A percentile compares a stretch with the other conserved stretches of the same genome.
Conservation (phyloP, 2,797 vertebrate species). For the Parotocinclus haroldoi region DNA sequence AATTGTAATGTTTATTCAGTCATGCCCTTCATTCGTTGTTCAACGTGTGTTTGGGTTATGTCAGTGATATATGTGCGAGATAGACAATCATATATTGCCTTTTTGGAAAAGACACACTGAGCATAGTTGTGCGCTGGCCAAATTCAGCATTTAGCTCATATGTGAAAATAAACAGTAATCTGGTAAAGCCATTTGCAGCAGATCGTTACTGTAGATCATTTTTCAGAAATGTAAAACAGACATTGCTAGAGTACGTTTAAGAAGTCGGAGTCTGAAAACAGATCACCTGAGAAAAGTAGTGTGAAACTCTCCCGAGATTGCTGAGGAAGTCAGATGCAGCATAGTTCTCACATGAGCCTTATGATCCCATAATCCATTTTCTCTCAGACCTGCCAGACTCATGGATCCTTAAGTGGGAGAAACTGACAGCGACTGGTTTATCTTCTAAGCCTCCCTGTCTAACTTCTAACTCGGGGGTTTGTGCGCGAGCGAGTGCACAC, state of each 20-base stretch:
- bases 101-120: background rate
- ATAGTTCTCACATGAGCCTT: conserved; percentile 36
- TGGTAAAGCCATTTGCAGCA: conserved; percentile 12
- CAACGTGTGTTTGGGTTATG: background rate
- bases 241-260: conserved; percentile 1
- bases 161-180: conserved; percentile 13
- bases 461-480: conserved; percentile 14
- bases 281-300: conserved; percentile 15
- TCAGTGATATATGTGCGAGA: conserved; percentile 5
- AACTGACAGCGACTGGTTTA: conserved; percentile 18
- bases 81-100: background rate
- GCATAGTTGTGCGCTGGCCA: conserved; percentile 12
- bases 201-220: background rate
- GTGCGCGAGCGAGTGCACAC: conserved; percentile 1
- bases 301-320: conserved; percentile 30
- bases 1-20: too few species aligned
- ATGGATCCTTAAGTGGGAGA: conserved; percentile 10
- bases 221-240: conserved; percentile 9
- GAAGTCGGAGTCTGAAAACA: conserved; percentile 17
- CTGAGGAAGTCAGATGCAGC: conserved; percentile 23
- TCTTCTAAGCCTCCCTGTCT: conserved; percentile 25
- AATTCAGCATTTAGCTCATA: conserved; percentile 1
- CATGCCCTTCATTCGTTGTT: too few species aligned
- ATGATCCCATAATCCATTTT: conserved; percentile 42
- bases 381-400: conserved; percentile 33